A percentile compares a stretch with the other conserved stretches of the same genome.
Evolutionary conservation across 1,140 invertebrate species (phyloP).

Genomic region (Psilanteris sp.): DNA sequence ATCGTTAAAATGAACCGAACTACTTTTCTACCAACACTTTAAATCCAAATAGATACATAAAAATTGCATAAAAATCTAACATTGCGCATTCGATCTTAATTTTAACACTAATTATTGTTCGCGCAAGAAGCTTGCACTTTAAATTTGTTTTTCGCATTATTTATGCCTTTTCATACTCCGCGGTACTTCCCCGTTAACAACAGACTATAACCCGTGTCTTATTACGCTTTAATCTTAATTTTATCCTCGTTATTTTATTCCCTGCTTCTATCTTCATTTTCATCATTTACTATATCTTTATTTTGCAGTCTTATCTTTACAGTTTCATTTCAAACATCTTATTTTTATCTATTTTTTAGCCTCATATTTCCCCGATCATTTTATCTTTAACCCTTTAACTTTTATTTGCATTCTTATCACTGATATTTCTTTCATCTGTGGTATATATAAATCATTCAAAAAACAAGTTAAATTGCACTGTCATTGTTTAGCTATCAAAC

Average conservation of each 20-base stretch:
- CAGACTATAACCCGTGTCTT: not conserved
- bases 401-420: constrained; percentile 17
- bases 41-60: not conserved
- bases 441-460: no score
- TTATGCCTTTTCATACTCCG: not conserved
- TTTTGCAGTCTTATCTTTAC: constrained; percentile 5
- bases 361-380: constrained; percentile 20
- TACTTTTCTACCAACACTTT: not conserved
- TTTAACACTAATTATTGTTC: no score
- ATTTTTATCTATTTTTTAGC: constrained; percentile 34
- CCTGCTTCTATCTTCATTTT: constrained; percentile 6
- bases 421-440: no score
- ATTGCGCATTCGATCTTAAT: no score
- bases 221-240: constrained; percentile 19
- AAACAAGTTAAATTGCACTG: no score
- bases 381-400: constrained; percentile 22
- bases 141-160: not conserved
- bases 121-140: no score
- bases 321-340: constrained; percentile 31
- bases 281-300: constrained; percentile 14
- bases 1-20: not conserved
- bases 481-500: no score
- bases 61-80: no score
- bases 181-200: not conserved
- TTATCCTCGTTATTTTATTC: constrained; percentile 14